phyloP scores from a whole-genome alignment of 2,888 invertebrate genomes.

The Syritta pipiens region DNA sequence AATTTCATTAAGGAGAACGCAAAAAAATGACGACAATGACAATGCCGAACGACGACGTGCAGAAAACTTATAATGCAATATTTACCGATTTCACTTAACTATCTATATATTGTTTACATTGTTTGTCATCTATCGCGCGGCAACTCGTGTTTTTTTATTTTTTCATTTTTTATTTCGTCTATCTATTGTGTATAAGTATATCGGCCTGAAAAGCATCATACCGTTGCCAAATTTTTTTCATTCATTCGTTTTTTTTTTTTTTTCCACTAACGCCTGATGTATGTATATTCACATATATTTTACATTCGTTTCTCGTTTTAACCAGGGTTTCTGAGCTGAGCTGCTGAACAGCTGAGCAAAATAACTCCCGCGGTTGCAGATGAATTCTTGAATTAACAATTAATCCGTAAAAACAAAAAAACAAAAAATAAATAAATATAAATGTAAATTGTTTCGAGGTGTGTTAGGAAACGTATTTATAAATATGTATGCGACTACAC shows the following conservation, averaged over 20 bases:
- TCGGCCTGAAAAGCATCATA: constrained; percentile 47
- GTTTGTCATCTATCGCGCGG: constrained; percentile 36
- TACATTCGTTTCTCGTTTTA: constrained; percentile 14
- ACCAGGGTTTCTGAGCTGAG: constrained; percentile 28
- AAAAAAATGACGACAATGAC: neutral
- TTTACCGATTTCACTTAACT: constrained; percentile 61
- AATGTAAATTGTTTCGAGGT: constrained; percentile 26
- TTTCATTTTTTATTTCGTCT: constrained; percentile 25
- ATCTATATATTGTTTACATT: constrained; percentile 47
- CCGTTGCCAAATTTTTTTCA: constrained; percentile 51
- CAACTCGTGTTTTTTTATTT: constrained; percentile 33
- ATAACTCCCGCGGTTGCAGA: constrained; percentile 42
- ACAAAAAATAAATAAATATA: too few species aligned
- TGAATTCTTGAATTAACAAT: constrained; percentile 55
- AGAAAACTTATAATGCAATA: constrained; percentile 60
- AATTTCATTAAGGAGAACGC: constrained; percentile 9
- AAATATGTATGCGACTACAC: constrained; percentile 33
- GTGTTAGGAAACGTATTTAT: constrained; percentile 36
- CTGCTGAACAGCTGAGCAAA: constrained; percentile 15
- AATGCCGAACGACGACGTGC: constrained; percentile 8
- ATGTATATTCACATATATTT: too few species aligned
- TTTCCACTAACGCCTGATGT: constrained; percentile 19
- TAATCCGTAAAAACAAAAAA: constrained; percentile 51
- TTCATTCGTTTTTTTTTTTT: neutral
- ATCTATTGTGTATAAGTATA: constrained; percentile 9